These are phyloP conservation scores for Gymnoscopelus braueri DNA, from an alignment of 2,797 vertebrate genomes.

Conservation along the genomic window DNA sequence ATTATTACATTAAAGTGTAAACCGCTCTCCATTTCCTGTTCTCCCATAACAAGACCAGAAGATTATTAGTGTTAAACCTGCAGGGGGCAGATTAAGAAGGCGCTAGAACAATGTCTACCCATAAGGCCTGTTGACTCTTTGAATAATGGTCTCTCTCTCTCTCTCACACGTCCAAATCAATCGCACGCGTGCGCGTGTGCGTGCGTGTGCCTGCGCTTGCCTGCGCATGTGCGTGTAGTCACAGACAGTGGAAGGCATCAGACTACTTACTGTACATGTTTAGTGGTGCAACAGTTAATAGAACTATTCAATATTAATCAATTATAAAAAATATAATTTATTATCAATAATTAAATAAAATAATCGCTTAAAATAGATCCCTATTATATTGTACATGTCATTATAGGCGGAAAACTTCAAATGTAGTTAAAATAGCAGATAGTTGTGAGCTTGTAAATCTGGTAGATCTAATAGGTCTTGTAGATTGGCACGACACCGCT, in stretches of 20 bases:
- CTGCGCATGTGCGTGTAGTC: slow-evolving; percentile 58
- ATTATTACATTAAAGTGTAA: slow-evolving; percentile 26
- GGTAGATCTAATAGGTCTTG: too few relatives aligned
- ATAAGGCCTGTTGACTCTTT: slow-evolving; percentile 67
- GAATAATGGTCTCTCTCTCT: slow-evolving; percentile 69
- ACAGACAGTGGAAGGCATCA: slow-evolving; percentile 42
- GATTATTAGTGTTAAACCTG: slow-evolving; percentile 53
- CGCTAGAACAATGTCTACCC: slow-evolving; percentile 63
- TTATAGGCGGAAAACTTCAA: too few relatives aligned
- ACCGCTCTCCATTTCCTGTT: slow-evolving; percentile 20
- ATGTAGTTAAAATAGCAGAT: too few relatives aligned
- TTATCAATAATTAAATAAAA: too few relatives aligned
- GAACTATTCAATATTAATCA: too few relatives aligned
- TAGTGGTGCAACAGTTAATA: too few relatives aligned
- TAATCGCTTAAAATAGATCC: too few relatives aligned
- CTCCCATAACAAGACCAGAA: slow-evolving; percentile 36
- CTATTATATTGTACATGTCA: too few relatives aligned
- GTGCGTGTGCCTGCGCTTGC: not conserved
- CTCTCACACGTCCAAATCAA: slow-evolving; percentile 55
- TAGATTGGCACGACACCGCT: too few relatives aligned
- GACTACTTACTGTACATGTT: too few relatives aligned
- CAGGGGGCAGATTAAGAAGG: slow-evolving; percentile 58
- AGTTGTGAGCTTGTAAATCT: too few relatives aligned
- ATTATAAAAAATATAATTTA: too few relatives aligned
- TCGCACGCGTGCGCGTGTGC: slow-evolving; percentile 45